phyloP scores from a whole-genome alignment of 2,113 vertebrate genomes.

The Hassar affinis region DNA sequence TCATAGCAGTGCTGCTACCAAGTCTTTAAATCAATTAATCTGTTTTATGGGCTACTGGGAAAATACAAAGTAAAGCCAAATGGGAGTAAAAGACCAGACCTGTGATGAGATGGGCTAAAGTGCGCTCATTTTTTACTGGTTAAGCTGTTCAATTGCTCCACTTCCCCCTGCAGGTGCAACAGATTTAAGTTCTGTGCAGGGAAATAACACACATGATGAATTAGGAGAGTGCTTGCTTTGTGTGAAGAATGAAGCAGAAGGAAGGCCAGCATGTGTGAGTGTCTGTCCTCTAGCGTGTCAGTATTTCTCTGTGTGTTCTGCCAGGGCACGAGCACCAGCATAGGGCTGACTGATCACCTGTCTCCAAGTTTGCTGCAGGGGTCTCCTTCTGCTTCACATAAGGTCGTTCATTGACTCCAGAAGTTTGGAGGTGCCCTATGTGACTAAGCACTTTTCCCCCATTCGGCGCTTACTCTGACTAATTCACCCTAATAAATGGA shows the following conservation, averaged over 20 bases:
- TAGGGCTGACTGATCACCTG: conserved; percentile 72
- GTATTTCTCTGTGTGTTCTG: conserved; percentile 55
- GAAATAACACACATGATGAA: conserved; percentile 63
- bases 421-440: conserved; percentile 65
- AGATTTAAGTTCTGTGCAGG: conserved; percentile 54
- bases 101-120: conserved; percentile 20
- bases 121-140: conserved; percentile 51
- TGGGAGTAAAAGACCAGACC: conserved; percentile 30
- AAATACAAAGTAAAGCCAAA: conserved; percentile 37
- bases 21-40: conserved; percentile 30
- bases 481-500: conserved; percentile 54
- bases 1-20: background rate
- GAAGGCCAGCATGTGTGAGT: conserved; percentile 55
- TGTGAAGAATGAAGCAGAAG: conserved; percentile 48
- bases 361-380: conserved; percentile 64
- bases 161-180: conserved; percentile 40
- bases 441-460: conserved; percentile 70
- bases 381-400: conserved; percentile 63
- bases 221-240: conserved; percentile 42
- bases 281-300: conserved; percentile 57
- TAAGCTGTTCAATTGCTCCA: conserved; percentile 42
- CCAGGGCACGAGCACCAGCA: conserved; percentile 60
- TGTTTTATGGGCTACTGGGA: conserved; percentile 26
- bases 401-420: conserved; percentile 70
- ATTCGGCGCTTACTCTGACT: conserved; percentile 49